phyloP scores from a whole-genome alignment of 2,888 invertebrate species.

The Syrista parreyssii region DNA sequence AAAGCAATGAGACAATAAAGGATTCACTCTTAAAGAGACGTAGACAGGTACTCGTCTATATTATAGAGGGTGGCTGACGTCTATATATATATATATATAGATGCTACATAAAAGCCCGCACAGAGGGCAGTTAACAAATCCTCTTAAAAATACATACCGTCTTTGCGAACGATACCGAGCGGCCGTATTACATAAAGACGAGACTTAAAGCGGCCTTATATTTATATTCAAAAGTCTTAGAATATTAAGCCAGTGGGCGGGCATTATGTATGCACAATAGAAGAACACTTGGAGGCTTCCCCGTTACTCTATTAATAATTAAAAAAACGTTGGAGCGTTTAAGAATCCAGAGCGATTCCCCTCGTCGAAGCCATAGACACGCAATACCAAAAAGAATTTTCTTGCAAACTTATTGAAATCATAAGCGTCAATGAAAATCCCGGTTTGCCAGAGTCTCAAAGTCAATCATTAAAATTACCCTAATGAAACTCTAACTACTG shows the following conservation, averaged over 20 bases:
- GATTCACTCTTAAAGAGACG: not conserved
- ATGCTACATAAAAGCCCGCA: not conserved
- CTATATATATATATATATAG: not conserved
- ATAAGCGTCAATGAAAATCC: no score
- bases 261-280: slow-evolving; percentile 42
- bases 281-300: slow-evolving; percentile 21
- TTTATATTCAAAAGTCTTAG: slow-evolving; percentile 52
- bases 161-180: slow-evolving; percentile 28
- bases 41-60: not conserved
- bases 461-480: no score
- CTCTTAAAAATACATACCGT: slow-evolving; percentile 47
- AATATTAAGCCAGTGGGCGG: slow-evolving; percentile 34
- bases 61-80: not conserved
- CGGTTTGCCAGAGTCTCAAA: no score
- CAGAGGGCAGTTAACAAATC: slow-evolving; percentile 41
- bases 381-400: no score
- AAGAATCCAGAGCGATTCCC: not conserved
- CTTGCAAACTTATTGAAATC: no score
- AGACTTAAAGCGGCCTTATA: slow-evolving; percentile 27
- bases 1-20: slow-evolving; percentile 10
- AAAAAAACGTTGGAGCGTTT: not conserved
- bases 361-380: not conserved
- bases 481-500: no score
- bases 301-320: slow-evolving; percentile 20
- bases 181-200: slow-evolving; percentile 24